Conservation (phyloP, 2,113 vertebrate genomes). For the Acanthisitta chloris region DNA sequence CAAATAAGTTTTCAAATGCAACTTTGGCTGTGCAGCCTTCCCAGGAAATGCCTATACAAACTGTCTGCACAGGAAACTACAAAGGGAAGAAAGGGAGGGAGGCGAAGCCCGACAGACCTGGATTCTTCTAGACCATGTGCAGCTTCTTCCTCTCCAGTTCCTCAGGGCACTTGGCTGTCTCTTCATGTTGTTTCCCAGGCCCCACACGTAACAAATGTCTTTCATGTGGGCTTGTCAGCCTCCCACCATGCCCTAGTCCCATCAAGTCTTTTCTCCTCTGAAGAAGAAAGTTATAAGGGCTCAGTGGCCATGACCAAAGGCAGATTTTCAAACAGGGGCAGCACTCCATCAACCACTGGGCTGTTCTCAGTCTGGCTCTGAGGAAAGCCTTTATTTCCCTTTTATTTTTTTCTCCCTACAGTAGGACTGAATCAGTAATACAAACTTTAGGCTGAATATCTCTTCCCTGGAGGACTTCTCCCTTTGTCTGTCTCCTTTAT, state of each 20-base stretch:
- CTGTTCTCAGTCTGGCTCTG: background rate
- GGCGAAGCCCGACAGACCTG: background rate
- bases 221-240: background rate
- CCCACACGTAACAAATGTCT: background rate
- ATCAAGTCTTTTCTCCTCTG: background rate
- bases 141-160: background rate
- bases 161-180: background rate
- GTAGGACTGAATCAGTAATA: background rate
- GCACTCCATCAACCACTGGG: background rate
- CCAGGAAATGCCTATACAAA: background rate
- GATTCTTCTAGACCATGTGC: background rate
- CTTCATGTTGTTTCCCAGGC: background rate
- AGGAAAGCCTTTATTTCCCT: background rate
- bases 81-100: background rate
- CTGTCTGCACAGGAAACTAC: constrained; percentile 19
- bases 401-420: background rate
- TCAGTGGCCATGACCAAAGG: constrained; percentile 11
- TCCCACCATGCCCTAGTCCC: background rate
- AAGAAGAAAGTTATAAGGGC: background rate
- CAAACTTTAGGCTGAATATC: background rate
- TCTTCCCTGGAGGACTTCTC: background rate
- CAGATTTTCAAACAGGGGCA: background rate
- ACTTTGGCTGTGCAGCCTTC: background rate
- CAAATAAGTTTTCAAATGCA: background rate
- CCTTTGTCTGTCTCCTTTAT: background rate